A percentile compares a stretch with the other conserved stretches of the same genome.
These are phyloP conservation scores for Motacilla alba DNA, from an alignment of 2,113 vertebrate genomes.

Conservation along the genomic window DNA sequence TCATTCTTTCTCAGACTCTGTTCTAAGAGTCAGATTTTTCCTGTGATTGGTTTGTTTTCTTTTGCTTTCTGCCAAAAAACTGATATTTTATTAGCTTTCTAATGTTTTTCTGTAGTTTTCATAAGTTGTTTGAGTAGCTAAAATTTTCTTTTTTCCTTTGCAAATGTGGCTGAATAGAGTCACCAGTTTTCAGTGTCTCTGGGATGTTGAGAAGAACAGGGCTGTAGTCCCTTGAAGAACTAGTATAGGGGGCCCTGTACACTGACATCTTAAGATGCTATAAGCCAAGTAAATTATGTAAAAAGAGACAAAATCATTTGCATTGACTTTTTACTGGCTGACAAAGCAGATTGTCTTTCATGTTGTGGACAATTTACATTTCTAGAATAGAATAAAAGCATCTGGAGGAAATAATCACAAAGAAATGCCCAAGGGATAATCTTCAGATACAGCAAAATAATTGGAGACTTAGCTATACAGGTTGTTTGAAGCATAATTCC, in stretches of 20 bases:
- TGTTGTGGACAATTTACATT: neutral
- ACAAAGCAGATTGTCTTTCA: neutral
- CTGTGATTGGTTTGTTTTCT: neutral
- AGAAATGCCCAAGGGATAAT: conserved; percentile 11
- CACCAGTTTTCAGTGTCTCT: neutral
- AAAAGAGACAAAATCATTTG: neutral
- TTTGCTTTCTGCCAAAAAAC: neutral
- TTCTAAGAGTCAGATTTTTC: neutral
- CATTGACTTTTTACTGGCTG: neutral
- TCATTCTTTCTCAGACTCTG: neutral
- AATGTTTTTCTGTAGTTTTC: neutral
- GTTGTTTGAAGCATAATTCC: conserved; percentile 8
- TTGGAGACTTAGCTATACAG: neutral
- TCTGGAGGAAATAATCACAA: conserved; percentile 3
- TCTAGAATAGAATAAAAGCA: neutral
- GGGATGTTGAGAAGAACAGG: neutral
- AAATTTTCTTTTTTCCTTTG: neutral
- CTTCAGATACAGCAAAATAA: conserved; percentile 19
- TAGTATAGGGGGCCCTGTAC: neutral
- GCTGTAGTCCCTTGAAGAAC: neutral
- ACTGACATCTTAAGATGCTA: neutral
- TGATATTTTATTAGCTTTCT: neutral
- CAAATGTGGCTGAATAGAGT: neutral
- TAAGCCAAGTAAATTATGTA: neutral
- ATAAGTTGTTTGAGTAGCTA: neutral